Evolutionary conservation across 2,113 vertebrate genomes (phyloP).

Genomic region (Calidris pygmaea): DNA sequence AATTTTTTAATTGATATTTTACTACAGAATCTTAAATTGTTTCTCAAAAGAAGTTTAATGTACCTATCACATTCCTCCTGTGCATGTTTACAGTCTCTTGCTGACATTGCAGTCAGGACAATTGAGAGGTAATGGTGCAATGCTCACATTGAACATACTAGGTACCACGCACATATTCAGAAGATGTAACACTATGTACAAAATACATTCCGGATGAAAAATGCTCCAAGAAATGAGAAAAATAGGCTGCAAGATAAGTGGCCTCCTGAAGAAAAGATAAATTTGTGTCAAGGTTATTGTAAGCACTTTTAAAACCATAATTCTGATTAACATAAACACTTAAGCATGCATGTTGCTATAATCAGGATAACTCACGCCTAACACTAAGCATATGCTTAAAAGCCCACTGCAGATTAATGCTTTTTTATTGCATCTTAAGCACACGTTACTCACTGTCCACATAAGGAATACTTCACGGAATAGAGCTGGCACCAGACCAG

Average conservation of each 20-base stretch:
- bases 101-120: neutral
- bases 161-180: neutral
- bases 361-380: neutral
- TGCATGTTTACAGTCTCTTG: neutral
- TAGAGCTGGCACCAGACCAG: neutral
- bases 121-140: neutral
- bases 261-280: neutral
- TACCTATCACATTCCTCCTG: neutral
- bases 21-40: neutral
- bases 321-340: constrained; percentile 21
- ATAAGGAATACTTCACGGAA: constrained; percentile 11
- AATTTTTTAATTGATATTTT: neutral
- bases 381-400: constrained; percentile 1
- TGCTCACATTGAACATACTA: neutral
- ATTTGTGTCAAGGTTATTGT: constrained; percentile 9
- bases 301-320: neutral
- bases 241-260: neutral
- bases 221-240: neutral
- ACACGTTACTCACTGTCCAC: neutral
- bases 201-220: neutral
- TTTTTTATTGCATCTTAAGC: neutral
- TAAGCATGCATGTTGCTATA: neutral
- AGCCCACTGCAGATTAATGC: neutral
- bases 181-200: neutral
- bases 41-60: neutral